These are phyloP conservation scores for Harpagoxenus sublaevis DNA, from an alignment of 2,888 invertebrate genomes.

Conservation along the genomic window DNA sequence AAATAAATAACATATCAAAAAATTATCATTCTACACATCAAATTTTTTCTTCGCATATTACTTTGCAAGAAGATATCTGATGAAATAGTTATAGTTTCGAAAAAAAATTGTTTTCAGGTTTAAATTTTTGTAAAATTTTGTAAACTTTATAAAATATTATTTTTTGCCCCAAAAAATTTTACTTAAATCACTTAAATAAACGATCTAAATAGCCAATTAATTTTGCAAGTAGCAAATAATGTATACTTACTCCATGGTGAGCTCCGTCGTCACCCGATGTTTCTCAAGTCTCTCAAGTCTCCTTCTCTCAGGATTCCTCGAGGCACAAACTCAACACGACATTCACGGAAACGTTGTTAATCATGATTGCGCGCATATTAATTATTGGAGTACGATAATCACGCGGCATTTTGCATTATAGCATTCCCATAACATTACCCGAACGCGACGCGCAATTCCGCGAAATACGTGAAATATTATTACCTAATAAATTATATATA, in stretches of 20 bases:
- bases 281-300: neutral
- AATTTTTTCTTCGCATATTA: neutral
- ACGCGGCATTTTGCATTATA: neutral
- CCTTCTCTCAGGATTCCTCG: neutral
- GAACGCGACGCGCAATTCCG: neutral
- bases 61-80: neutral
- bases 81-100: neutral
- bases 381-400: conserved; percentile 7
- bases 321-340: neutral
- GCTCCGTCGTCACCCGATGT: neutral
- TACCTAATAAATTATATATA: neutral
- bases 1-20: neutral
- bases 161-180: neutral
- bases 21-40: neutral
- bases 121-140: neutral
- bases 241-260: neutral
- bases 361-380: neutral
- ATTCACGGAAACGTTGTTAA: neutral
- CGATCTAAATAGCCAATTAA: neutral
- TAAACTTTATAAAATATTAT: neutral
- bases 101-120: neutral
- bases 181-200: neutral
- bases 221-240: neutral
- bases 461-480: neutral
- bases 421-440: neutral